A percentile compares a stretch with the other conserved stretches of the same genome.
Conservation (phyloP, 2,888 invertebrate species). For the Choristoneura rosaceana region DNA sequence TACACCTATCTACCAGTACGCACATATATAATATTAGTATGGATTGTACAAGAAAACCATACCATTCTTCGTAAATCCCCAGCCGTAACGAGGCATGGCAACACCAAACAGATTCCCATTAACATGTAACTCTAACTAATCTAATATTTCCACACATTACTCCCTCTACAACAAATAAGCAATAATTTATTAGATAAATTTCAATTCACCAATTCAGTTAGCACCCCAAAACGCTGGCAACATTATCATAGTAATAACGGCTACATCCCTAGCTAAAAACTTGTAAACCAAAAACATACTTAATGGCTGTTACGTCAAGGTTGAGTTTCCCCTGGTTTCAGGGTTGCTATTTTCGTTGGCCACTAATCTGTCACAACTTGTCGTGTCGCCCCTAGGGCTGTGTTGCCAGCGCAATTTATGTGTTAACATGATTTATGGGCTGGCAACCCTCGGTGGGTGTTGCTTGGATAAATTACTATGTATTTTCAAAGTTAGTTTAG, state of each 20-base stretch:
- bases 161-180: slow-evolving; percentile 57
- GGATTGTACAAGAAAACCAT: background rate
- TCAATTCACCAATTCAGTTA: slow-evolving; percentile 79
- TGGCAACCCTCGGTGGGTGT: slow-evolving; percentile 61
- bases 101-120: slow-evolving; percentile 34
- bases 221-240: slow-evolving; percentile 66
- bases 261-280: slow-evolving; percentile 40
- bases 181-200: slow-evolving; percentile 83
- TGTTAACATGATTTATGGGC: slow-evolving; percentile 82
- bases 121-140: slow-evolving; percentile 38
- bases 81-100: background rate
- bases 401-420: slow-evolving; percentile 78
- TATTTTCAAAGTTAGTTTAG: slow-evolving; percentile 37
- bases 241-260: slow-evolving; percentile 75
- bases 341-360: slow-evolving; percentile 47
- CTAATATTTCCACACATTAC: slow-evolving; percentile 46
- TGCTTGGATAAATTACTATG: slow-evolving; percentile 41
- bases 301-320: slow-evolving; percentile 11
- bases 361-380: slow-evolving; percentile 71
- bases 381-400: slow-evolving; percentile 65
- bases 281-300: slow-evolving; percentile 1
- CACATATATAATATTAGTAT: too few relatives aligned
- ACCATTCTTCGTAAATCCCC: background rate
- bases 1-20: too few relatives aligned
- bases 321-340: slow-evolving; percentile 44